A percentile compares a stretch with the other conserved stretches of the same genome.
phyloP scores from a whole-genome alignment of 2,888 invertebrate genomes.

The Oscheius onirici region DNA sequence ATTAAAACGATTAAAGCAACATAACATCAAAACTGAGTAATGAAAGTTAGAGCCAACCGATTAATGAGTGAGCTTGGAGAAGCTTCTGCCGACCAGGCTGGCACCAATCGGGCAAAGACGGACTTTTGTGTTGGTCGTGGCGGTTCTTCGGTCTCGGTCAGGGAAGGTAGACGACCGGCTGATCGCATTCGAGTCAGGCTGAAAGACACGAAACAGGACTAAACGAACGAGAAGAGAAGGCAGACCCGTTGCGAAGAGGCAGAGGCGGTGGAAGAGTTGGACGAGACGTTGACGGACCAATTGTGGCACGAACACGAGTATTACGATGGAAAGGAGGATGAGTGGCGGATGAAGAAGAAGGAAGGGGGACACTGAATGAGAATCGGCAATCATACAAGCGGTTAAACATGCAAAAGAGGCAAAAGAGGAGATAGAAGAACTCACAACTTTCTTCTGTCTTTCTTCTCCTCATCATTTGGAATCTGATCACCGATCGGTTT shows the following conservation, averaged over 20 bases:
- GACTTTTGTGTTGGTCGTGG: constrained; percentile 31
- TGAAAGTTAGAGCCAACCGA: constrained; percentile 26
- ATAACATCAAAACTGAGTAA: constrained; percentile 10
- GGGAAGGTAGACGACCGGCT: constrained; percentile 18
- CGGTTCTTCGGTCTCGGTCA: constrained; percentile 6
- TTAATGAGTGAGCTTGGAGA: constrained; percentile 28
- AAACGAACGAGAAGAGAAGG: neutral
- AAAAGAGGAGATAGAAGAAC: too few relatives aligned
- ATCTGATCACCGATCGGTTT: neutral
- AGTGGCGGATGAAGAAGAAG: constrained; percentile 32
- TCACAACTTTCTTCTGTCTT: constrained; percentile 25
- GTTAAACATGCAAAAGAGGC: too few relatives aligned
- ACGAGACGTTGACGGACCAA: constrained; percentile 29
- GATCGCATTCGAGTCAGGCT: constrained; percentile 29
- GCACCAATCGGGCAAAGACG: constrained; percentile 52
- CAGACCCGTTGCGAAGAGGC: constrained; percentile 15
- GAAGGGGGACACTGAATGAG: constrained; percentile 30
- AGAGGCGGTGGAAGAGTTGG: constrained; percentile 1
- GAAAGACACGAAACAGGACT: constrained; percentile 29
- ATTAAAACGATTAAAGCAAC: constrained; percentile 9
- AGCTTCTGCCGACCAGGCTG: constrained; percentile 38
- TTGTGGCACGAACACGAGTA: constrained; percentile 27
- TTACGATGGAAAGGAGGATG: constrained; percentile 36
- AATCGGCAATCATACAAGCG: too few relatives aligned
- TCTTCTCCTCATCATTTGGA: neutral